Evolutionary conservation across 2,888 invertebrate genomes (phyloP).

Genomic region (Stenoptilia bipunctidactyla): DNA sequence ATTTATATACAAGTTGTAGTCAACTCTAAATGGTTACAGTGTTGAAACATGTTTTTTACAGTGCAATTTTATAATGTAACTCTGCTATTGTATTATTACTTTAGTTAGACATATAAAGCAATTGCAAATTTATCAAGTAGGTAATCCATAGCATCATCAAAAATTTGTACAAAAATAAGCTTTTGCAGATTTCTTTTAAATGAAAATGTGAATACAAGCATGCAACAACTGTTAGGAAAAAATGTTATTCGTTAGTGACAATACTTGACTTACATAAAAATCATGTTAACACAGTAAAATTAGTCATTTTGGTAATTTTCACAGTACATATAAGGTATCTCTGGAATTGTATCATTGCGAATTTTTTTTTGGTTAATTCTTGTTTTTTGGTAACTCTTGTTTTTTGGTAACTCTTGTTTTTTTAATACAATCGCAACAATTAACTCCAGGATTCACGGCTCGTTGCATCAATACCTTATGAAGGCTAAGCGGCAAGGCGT

Average conservation of each 20-base stretch:
- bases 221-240: neutral
- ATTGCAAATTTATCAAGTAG: too few relatives aligned
- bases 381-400: too few relatives aligned
- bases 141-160: too few relatives aligned
- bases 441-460: slow-evolving; percentile 22
- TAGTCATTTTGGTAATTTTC: neutral
- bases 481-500: slow-evolving; percentile 44
- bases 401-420: too few relatives aligned
- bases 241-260: neutral
- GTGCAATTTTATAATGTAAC: too few relatives aligned
- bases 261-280: neutral
- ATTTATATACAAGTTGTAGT: too few relatives aligned
- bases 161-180: too few relatives aligned
- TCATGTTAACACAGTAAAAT: neutral
- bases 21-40: too few relatives aligned
- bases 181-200: neutral
- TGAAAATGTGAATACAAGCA: neutral
- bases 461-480: slow-evolving; percentile 51
- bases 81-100: too few relatives aligned
- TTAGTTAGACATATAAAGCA: too few relatives aligned
- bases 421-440: slow-evolving; percentile 15
- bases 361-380: too few relatives aligned
- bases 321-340: neutral
- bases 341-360: neutral
- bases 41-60: too few relatives aligned